Conservation (phyloP, 64 coral and sea anemone genomes). For the Actinia equina region DNA sequence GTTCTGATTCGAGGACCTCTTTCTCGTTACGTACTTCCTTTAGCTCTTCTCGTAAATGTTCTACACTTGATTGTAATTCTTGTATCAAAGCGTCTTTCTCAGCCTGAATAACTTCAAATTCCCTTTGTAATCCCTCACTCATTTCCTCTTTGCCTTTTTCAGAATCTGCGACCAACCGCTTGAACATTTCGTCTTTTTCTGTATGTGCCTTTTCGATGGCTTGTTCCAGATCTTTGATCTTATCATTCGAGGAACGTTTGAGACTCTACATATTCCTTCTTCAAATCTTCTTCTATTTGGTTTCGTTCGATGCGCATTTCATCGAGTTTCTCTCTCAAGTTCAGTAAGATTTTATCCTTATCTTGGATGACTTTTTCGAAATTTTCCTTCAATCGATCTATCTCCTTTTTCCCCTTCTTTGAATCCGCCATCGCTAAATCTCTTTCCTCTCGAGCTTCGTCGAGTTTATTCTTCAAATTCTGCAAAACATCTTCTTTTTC, state of each 20-base stretch:
- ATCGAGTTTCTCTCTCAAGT: conserved; percentile 47
- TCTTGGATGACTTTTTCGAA: conserved; percentile 47
- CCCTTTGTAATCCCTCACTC: conserved; percentile 43
- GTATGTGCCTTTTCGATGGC: conserved; percentile 26
- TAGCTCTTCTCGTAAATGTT: conserved; percentile 36
- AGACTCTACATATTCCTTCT: not conserved
- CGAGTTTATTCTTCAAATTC: conserved; percentile 32
- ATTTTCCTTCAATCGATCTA: conserved; percentile 38
- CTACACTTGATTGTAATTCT: conserved; percentile 25
- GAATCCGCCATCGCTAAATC: not conserved
- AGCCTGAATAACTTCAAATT: conserved; percentile 42
- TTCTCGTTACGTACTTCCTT: not conserved
- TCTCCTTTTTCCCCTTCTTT: not conserved
- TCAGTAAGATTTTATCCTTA: conserved; percentile 48
- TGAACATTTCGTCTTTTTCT: conserved; percentile 68
- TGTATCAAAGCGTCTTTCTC: conserved; percentile 61
- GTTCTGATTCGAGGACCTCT: not conserved
- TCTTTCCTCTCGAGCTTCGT: conserved; percentile 28
- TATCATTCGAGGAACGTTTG: conserved; percentile 29
- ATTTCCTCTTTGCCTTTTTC: conserved; percentile 57
- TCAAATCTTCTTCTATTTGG: conserved; percentile 29
- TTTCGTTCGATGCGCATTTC: conserved; percentile 51
- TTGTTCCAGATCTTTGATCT: conserved; percentile 46
- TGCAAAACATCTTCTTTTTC: conserved; percentile 62
- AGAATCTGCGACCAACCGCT: conserved; percentile 40